Evolutionary conservation across 2,113 vertebrate genomes (phyloP).

Genomic region (Typhlomys cinereus): DNA sequence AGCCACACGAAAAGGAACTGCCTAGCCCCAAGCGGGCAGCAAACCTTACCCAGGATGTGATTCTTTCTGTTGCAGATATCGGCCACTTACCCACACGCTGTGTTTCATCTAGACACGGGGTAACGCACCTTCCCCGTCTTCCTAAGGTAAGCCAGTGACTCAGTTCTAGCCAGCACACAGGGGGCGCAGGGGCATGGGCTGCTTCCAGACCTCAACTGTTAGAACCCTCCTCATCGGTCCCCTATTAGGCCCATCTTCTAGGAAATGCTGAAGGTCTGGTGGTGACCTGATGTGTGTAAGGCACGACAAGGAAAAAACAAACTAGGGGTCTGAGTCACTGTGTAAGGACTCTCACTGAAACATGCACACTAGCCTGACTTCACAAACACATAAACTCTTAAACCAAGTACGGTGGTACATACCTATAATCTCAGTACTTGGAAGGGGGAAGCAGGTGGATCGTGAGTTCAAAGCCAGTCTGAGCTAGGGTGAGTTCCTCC

Average conservation of each 20-base stretch:
- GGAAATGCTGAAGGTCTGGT: neutral
- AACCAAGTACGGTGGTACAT: neutral
- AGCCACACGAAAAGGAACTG: neutral
- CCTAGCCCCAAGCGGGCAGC: neutral
- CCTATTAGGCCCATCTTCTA: neutral
- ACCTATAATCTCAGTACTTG: neutral
- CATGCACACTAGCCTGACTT: neutral
- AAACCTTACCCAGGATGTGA: neutral
- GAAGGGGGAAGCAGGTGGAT: neutral
- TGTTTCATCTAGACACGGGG: neutral
- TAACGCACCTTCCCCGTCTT: neutral
- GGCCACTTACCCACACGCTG: neutral
- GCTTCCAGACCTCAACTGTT: neutral
- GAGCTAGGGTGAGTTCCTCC: neutral
- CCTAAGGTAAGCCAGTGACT: conserved; percentile 15
- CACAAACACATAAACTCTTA: neutral
- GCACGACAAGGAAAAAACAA: neutral
- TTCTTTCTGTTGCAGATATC: conserved; percentile 5
- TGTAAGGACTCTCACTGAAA: neutral
- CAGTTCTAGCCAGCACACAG: neutral
- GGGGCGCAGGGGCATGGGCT: neutral
- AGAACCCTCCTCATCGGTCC: neutral
- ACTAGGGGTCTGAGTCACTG: neutral
- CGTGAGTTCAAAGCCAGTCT: neutral
- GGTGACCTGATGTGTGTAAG: neutral